Percentiles rank a stretch among this genome's conserved stretches.
Conservation (phyloP, 2,797 vertebrate genomes). For the Silurus lanzhouensis region DNA sequence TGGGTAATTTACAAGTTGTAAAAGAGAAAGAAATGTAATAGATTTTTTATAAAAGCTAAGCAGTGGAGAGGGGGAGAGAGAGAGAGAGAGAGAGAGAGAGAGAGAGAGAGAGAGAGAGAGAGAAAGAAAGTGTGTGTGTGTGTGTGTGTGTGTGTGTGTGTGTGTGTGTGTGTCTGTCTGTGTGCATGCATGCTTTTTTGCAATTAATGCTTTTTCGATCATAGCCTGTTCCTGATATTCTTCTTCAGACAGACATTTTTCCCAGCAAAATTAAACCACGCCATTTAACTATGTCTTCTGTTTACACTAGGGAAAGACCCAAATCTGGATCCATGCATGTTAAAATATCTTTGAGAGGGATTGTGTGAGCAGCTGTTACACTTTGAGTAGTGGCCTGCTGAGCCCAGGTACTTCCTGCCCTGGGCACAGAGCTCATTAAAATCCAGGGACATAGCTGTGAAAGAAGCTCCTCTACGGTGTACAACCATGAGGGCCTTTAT, state of each 20-base stretch:
- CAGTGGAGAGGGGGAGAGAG: neutral
- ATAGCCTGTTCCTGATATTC: neutral
- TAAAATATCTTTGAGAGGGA: conserved; percentile 25
- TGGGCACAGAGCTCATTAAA: conserved; percentile 65
- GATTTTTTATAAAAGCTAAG: conserved; percentile 7
- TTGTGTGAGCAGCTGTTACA: conserved; percentile 24
- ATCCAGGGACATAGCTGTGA: conserved; percentile 46
- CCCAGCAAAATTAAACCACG: conserved; percentile 19
- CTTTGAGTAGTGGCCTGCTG: conserved; percentile 30
- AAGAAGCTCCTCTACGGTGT: conserved; percentile 48
- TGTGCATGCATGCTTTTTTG: neutral
- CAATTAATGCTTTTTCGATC: neutral
- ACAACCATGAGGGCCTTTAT: conserved; percentile 62
- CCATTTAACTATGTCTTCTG: conserved; percentile 36
- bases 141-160: too few species aligned
- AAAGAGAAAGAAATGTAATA: neutral
- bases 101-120: too few species aligned
- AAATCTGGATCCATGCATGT: neutral
- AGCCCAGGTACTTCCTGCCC: conserved; percentile 43
- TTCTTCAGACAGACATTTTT: neutral
- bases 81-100: too few species aligned
- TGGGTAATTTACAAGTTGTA: neutral
- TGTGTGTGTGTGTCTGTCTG: neutral
- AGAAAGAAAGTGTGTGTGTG: too few species aligned
- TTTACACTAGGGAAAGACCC: conserved; percentile 26